Base-by-base conservation (phyloP, 2,113 vertebrate genomes). In the Phaethon lepturus region DNA sequence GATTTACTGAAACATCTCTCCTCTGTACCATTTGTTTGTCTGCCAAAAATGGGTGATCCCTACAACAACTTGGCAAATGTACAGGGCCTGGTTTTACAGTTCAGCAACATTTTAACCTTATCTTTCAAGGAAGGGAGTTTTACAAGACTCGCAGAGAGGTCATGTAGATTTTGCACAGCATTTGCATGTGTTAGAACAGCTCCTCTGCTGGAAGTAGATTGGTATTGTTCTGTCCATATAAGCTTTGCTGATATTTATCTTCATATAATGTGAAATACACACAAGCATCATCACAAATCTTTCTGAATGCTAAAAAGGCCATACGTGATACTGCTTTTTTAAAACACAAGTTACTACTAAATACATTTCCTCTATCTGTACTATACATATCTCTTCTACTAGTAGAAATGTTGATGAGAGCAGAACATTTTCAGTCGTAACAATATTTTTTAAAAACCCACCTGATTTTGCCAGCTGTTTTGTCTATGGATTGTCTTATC, bases 391-490 rank as follows among this genome's bases (percentile, higher is more conserved):
- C 4, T 68, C 44, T 74, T 49, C 63, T 77, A 66, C 17, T 52
- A 59, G 25, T 24, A 55, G 33, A 7, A 77, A 80, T 14, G 11
- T 7, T 47, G 19, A 63, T 47, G 11, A 58, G 14, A 86, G 55
- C 14, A 66, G 49, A 72, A 29, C 5, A 33, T 73, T 58, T 76
- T 68, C 55, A 86, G 58, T 63, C 95, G 50, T 12, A 71, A 67
- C 7, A 84, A 6, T 14, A 14, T 20, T 26, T 74, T 93, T 71
- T 13, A 60, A 77, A 90, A 94, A 62, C 86, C 74, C 95, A 99
- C 99, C 99, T 99, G 98, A 99, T 99, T 97, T 99, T 99, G 68
- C 99, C 98, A 80, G 99, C 99, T 38, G 99, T 99, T 98, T 99
- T 99, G 97, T 99, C 99, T 59, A 99, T 98, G 35, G 99, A 99